Percentiles rank a stretch among this genome's conserved stretches.
Conservation (phyloP, 2,797 vertebrate genomes). For the Sebastes kiyomatsui region DNA sequence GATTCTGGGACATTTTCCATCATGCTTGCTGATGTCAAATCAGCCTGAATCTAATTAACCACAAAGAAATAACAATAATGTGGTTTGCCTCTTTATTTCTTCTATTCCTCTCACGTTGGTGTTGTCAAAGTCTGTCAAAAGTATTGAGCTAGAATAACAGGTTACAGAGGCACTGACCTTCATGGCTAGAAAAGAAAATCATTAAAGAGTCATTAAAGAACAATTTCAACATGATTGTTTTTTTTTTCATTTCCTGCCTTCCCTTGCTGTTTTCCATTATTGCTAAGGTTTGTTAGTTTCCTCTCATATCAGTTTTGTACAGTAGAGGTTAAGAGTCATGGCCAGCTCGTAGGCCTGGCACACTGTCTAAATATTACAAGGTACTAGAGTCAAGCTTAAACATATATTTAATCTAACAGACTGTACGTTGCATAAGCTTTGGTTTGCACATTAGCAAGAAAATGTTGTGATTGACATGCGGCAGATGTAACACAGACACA, state of each 20-base stretch:
- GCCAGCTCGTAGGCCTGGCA: not conserved
- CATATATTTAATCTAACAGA: not conserved
- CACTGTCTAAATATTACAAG: not conserved
- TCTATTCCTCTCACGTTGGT: not conserved
- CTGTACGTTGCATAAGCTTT: constrained; percentile 3
- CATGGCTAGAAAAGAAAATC: not conserved
- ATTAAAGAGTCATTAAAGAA: not conserved
- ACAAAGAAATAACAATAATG: constrained; percentile 32
- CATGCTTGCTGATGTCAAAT: constrained; percentile 1
- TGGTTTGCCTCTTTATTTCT: constrained; percentile 4
- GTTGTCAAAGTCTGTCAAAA: constrained; percentile 2
- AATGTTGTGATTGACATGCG: constrained; percentile 36
- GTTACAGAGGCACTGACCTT: not conserved
- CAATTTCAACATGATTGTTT: not conserved
- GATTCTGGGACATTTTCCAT: constrained; percentile 3
- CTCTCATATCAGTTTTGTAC: not conserved
- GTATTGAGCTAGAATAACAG: not conserved
- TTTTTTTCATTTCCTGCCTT: not conserved
- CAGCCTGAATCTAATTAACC: constrained; percentile 12
- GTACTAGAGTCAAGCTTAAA: not conserved
- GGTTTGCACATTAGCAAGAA: constrained; percentile 19
- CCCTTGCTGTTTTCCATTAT: not conserved
- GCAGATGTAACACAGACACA: constrained; percentile 32
- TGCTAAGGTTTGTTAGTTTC: not conserved
- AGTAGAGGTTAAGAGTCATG: not conserved